Percentiles rank a stretch among this genome's conserved stretches.
phyloP scores from a whole-genome alignment of 1,140 invertebrate species.

The Cyclargus thomasi region DNA sequence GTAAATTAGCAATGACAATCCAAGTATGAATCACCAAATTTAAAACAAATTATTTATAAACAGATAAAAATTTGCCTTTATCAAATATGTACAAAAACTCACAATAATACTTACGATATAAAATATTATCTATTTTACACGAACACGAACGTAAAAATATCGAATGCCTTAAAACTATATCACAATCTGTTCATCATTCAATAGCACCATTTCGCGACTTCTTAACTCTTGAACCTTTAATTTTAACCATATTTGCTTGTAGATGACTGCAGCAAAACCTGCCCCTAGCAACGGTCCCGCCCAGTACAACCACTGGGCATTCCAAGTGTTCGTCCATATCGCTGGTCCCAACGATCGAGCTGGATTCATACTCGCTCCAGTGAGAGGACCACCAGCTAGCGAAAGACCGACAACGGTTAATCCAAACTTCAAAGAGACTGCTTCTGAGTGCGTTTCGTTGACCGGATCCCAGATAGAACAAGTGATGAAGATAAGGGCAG shows the following conservation, averaged over 20 bases:
- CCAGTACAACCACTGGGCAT: slow-evolving; percentile 87
- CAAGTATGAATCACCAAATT: too few species aligned
- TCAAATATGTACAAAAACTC: too few species aligned
- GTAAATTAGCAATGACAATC: too few species aligned
- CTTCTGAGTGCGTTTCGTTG: slow-evolving; percentile 70
- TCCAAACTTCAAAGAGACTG: slow-evolving; percentile 75
- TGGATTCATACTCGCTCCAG: slow-evolving; percentile 88
- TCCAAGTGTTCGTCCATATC: slow-evolving; percentile 81
- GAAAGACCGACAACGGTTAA: slow-evolving; percentile 78
- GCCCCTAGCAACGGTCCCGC: slow-evolving; percentile 80
- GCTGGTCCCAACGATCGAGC: slow-evolving; percentile 86
- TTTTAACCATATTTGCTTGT: slow-evolving; percentile 75
- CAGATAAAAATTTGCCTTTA: too few species aligned
- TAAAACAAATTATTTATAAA: too few species aligned
- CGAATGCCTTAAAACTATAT: background rate
- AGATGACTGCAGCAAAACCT: slow-evolving; percentile 76
- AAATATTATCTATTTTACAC: background rate
- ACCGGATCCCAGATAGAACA: slow-evolving; percentile 78
- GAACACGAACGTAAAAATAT: background rate
- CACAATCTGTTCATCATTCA: background rate
- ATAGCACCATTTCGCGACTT: background rate
- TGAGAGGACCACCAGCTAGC: slow-evolving; percentile 73
- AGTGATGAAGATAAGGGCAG: slow-evolving; percentile 80
- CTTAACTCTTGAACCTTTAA: slow-evolving; percentile 15
- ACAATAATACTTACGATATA: background rate